A percentile compares a stretch with the other conserved stretches of the same genome.
Evolutionary conservation across 2,888 invertebrate species (phyloP).

Genomic region (Scaptomyza parva): DNA sequence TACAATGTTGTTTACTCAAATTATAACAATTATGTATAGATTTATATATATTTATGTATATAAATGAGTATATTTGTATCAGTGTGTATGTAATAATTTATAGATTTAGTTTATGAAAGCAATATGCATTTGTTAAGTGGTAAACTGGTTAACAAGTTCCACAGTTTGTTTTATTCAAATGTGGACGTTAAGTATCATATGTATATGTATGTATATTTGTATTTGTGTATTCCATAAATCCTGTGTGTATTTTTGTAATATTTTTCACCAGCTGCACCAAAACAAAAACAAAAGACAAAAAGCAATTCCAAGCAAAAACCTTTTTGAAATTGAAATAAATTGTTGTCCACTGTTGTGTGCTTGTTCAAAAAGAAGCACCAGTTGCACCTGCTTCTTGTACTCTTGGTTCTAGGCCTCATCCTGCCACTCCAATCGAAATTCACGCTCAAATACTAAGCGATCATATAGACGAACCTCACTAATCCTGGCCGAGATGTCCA

Average conservation of each 20-base stretch:
- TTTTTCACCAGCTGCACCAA: slow-evolving; percentile 59
- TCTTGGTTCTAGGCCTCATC: slow-evolving; percentile 59
- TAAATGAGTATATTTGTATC: slow-evolving; percentile 20
- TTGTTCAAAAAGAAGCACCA: slow-evolving; percentile 17
- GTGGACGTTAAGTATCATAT: slow-evolving; percentile 17
- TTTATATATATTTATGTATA: slow-evolving; percentile 8
- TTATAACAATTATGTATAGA: slow-evolving; percentile 29
- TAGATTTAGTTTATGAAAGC: slow-evolving; percentile 57
- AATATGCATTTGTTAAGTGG: slow-evolving; percentile 38
- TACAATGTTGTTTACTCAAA: slow-evolving; percentile 41
- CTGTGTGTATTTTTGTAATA: slow-evolving; percentile 68
- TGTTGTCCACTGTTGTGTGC: slow-evolving; percentile 56
- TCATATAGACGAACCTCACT: slow-evolving; percentile 79
- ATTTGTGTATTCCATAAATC: slow-evolving; percentile 28
- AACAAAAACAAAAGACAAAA: slow-evolving; percentile 36
- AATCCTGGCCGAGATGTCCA: slow-evolving; percentile 81
- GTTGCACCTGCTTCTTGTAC: not conserved
- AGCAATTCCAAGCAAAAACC: slow-evolving; percentile 34
- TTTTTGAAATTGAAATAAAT: slow-evolving; percentile 50
- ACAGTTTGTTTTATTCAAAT: slow-evolving; percentile 2
- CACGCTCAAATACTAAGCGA: slow-evolving; percentile 77
- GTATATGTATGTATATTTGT: slow-evolving; percentile 11
- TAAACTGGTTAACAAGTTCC: slow-evolving; percentile 11
- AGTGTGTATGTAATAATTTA: slow-evolving; percentile 33
- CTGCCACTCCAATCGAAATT: slow-evolving; percentile 78